phyloP scores from a whole-genome alignment of 2,113 vertebrate genomes.

The Sakesphorus luctuosus region DNA sequence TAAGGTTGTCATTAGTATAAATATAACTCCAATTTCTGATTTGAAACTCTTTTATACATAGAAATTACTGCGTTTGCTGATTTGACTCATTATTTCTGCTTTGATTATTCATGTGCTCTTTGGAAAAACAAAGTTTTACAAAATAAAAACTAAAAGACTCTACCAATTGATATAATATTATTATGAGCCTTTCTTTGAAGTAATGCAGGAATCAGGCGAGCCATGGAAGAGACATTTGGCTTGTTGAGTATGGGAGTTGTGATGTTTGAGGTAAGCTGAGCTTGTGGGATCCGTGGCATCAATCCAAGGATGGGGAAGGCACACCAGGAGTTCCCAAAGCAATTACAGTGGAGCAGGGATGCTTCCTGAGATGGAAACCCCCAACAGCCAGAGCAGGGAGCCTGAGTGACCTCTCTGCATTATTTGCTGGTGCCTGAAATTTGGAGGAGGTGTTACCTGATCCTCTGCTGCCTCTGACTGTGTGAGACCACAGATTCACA shows the following conservation, averaged over 20 bases:
- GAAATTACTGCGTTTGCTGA: constrained; percentile 79
- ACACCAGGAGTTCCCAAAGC: background rate
- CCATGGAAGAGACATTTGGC: background rate
- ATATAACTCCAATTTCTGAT: constrained; percentile 81
- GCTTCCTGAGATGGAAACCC: background rate
- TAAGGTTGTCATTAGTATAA: constrained; percentile 82
- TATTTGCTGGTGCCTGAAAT: background rate
- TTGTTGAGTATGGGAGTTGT: background rate
- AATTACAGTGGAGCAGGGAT: background rate
- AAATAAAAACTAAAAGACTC: constrained; percentile 37
- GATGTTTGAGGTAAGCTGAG: background rate
- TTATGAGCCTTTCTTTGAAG: background rate
- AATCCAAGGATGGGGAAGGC: background rate
- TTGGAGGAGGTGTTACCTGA: background rate
- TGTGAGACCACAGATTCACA: background rate
- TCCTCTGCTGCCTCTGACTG: accelerated
- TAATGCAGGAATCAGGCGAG: background rate
- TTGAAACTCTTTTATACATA: constrained; percentile 78
- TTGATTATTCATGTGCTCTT: constrained; percentile 72
- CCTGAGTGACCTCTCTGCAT: accelerated
- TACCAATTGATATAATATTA: background rate
- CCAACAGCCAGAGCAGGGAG: background rate
- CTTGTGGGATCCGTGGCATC: background rate
- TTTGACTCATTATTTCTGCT: constrained; percentile 76
- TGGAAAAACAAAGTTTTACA: constrained; percentile 65